Base-by-base conservation (phyloP, 1,140 invertebrate genomes). In the Drosophila nikananu region DNA sequence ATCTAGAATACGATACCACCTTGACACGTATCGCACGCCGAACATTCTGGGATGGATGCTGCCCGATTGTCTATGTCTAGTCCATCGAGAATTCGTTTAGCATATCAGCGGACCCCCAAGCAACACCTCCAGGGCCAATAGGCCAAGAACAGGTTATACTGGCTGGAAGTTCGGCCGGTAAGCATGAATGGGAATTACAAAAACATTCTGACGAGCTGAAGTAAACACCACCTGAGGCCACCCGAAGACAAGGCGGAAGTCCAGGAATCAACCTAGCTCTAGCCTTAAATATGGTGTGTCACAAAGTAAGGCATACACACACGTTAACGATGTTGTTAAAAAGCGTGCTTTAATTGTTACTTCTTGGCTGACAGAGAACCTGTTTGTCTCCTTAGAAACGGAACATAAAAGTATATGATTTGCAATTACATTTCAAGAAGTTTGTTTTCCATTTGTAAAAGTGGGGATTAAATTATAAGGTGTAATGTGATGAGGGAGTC, bases 101-200 rank as follows among this genome's bases (percentile, higher is more conserved):
- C 67, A 73, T 61, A 73, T 61, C 37, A 61, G 10, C 41, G 12
- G 17, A n/a, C 67, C 54, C 30, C 54, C 25, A 61, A 60, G 59
- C 37, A 73, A 52, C 71, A 51, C 55, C 55, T 73, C 52, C 55
- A 73, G 67, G 70, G 70, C 44, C 66, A 23, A 73, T 51, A 35
- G 17, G 4, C 42, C 30, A 25, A 61, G 55, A 73, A 73, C 71
- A 73, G 71, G 71, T 73, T 73, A 73, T 61, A 27, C 39, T 44
- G 37, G 59, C 60, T 55, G 48, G 51, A 55, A 12, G 37, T 42
- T 57, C 27, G 23, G 23, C 68, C 41, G 52, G 68, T 73, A 73
- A 73, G 23, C 68, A 73, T 73, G 68, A 73, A 73, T 73, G 71
- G 71, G 71, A 52, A 12, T 73, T 73, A 73, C 70, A 73, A 27